Conservation (phyloP, 2,113 vertebrate genomes). For the Sorex araneus region DNA sequence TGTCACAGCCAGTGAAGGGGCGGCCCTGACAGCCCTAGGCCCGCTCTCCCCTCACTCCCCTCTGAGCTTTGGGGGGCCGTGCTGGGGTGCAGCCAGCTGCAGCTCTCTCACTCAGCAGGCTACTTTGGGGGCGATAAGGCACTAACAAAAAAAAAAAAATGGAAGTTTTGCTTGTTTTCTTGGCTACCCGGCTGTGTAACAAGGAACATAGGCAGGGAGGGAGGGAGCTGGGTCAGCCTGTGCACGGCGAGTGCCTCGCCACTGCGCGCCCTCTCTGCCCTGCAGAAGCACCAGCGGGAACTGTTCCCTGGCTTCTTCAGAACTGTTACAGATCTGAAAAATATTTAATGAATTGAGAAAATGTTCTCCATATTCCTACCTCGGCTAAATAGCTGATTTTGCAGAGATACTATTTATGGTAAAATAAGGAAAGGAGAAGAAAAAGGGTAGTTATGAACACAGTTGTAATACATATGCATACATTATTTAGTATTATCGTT, state of each 20-base stretch:
- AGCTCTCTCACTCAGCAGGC: not conserved
- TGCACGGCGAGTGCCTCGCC: too few relatives aligned
- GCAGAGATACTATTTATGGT: not conserved
- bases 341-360: not conserved
- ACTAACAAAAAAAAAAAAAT: too few relatives aligned
- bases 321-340: not conserved
- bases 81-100: not conserved
- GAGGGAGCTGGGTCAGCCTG: too few relatives aligned
- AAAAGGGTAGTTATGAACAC: not conserved
- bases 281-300: not conserved
- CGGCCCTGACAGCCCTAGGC: not conserved
- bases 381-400: conserved; percentile 16
- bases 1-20: not conserved
- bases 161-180: too few relatives aligned
- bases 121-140: not conserved
- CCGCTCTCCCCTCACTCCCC: not conserved
- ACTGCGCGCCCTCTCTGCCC: too few relatives aligned
- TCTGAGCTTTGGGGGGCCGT: rapidly evolving
- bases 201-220: too few relatives aligned
- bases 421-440: conserved; percentile 27
- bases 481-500: not conserved
- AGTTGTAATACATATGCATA: not conserved
- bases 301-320: not conserved
- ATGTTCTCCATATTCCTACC: not conserved
- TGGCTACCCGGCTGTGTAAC: too few relatives aligned